Evolutionary conservation across 1,140 invertebrate genomes (phyloP), one percentile per base, ranked within the genome.

Genomic region (Neodiprion fabricii): DNA sequence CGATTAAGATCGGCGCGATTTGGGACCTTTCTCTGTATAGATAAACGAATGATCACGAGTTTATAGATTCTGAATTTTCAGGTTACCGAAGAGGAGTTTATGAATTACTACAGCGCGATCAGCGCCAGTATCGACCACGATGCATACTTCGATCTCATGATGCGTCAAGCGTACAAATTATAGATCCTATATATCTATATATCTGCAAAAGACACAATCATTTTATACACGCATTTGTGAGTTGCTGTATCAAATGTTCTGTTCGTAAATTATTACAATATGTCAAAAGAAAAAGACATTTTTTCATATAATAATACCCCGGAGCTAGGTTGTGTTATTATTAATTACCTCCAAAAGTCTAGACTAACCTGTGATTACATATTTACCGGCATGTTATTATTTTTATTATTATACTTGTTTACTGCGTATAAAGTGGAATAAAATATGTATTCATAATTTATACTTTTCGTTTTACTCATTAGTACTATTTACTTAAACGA

Each of bases 81-180:
- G 96, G 94, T 98, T 1, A 98, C 97, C 0, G 90, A 93, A 73
- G 96, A 98, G 80, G 97, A 99, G 89, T 99, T 98, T 82, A 89
- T 96, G 83, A 97, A 98, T 85, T 99, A 98, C 85, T 98, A 99
- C 86, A 91, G 95, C 70, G 96, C 94, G 1, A 95, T 99, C 50
- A 98, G 96, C 86, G 95, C 96, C 10, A 97, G 96, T 1, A 96
- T 98, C 67, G 97, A 99, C 85, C 94, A 96, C 76, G 97, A 98
- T 84, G 93, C 93, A 49, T 98, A 97, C 83, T 99, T 99, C 82
- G 97, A 98, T 87, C 88, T 98, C 61, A 97, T 98, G 95, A 98
- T 98, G 92, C 91, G 97, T 75, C 94, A 95, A 81, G 93, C 95
- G n/a, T 98, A 95, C 88, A 96, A 95, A 85, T 89, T 98, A 78